A percentile compares a stretch with the other conserved stretches of the same genome.
These are phyloP conservation scores for Chloroceryle amazona DNA, from an alignment of 2,797 vertebrate genomes.

Conservation along the genomic window DNA sequence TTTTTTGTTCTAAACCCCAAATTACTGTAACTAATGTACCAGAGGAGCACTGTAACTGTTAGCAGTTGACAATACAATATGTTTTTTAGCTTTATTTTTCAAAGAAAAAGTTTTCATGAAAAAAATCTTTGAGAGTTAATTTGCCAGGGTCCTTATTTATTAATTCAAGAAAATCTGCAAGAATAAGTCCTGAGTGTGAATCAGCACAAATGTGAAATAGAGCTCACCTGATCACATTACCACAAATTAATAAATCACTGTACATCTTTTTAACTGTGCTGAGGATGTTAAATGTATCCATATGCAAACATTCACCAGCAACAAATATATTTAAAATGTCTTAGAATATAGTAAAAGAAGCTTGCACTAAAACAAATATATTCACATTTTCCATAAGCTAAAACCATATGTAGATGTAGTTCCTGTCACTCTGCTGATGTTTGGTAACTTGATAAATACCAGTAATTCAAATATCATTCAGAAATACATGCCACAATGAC, in stretches of 20 bases:
- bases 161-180: constrained; percentile 13
- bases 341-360: background rate
- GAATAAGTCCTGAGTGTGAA: background rate
- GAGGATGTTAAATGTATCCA: background rate
- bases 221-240: background rate
- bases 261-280: background rate
- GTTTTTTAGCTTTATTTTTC: constrained; percentile 32
- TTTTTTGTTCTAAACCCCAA: constrained; percentile 42
- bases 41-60: constrained; percentile 10
- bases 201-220: background rate
- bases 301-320: background rate
- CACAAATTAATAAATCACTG: constrained; percentile 13
- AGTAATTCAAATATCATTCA: background rate
- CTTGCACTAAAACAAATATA: background rate
- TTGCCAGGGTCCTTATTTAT: background rate
- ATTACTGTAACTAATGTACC: constrained; percentile 50
- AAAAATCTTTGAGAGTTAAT: constrained; percentile 1
- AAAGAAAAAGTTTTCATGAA: constrained; percentile 24
- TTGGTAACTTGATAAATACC: background rate
- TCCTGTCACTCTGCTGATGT: background rate
- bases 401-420: background rate
- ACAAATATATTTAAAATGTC: background rate
- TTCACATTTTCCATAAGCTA: background rate
- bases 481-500: background rate
- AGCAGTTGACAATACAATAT: constrained; percentile 36